Percentiles rank a stretch among this genome's conserved stretches.
Conservation (phyloP, 2,113 vertebrate genomes). For the Chlorodrepanis virens region DNA sequence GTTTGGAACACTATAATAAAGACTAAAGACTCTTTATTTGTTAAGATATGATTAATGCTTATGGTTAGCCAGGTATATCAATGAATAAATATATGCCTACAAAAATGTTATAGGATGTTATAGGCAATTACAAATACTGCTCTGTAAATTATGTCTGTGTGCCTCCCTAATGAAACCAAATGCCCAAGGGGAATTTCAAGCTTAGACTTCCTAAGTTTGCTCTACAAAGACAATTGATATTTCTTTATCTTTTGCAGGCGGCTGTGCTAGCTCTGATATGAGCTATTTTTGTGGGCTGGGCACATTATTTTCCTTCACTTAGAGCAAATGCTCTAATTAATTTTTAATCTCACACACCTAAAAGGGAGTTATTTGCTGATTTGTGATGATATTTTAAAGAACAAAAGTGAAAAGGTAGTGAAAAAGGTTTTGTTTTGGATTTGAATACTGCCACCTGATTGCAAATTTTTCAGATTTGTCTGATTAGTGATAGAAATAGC, state of each 20-base stretch:
- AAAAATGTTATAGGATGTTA: neutral
- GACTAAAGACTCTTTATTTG: neutral
- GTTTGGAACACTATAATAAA: neutral
- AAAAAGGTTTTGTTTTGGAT: neutral
- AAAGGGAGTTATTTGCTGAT: neutral
- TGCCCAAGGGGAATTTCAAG: neutral
- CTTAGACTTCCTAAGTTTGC: neutral
- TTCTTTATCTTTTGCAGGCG: neutral
- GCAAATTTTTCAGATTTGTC: neutral
- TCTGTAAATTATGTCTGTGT: neutral
- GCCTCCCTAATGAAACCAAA: neutral
- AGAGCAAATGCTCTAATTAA: neutral
- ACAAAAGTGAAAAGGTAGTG: neutral
- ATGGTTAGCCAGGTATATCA: neutral
- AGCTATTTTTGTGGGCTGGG: neutral
- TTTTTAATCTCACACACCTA: neutral
- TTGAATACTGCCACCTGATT: neutral
- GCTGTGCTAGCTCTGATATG: neutral
- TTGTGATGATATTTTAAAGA: neutral
- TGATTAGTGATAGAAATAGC: neutral
- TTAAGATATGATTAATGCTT: neutral
- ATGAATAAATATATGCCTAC: neutral
- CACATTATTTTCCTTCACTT: neutral
- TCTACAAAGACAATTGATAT: neutral
- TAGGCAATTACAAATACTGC: neutral